phyloP scores from a whole-genome alignment of 92 coral and sea anemone genomes.

The Ricordea florida region DNA sequence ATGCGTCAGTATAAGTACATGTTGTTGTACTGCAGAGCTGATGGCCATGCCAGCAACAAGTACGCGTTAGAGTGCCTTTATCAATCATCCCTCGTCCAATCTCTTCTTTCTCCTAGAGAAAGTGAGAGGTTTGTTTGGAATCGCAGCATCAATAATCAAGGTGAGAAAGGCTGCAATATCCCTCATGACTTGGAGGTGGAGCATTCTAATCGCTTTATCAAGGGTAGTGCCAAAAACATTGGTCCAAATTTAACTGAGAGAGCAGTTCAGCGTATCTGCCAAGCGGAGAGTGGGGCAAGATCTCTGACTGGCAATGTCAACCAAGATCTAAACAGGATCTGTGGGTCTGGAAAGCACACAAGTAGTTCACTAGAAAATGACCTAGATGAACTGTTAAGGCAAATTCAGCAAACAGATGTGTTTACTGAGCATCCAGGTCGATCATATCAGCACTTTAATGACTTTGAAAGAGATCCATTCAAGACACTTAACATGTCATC shows the following conservation, averaged over 20 bases:
- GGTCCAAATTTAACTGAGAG: constrained; percentile 39
- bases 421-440: neutral
- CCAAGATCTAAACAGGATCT: neutral
- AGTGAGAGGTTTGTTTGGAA: constrained; percentile 42
- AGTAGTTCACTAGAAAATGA: constrained; percentile 4
- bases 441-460: neutral
- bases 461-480: constrained; percentile 27
- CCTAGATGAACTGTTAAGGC: neutral
- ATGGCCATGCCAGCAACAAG: constrained; percentile 30
- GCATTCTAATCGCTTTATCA: constrained; percentile 19
- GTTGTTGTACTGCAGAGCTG: constrained; percentile 53
- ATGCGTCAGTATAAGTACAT: constrained; percentile 54
- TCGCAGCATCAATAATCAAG: constrained; percentile 34
- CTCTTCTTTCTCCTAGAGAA: constrained; percentile 24
- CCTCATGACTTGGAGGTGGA: constrained; percentile 41
- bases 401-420: neutral
- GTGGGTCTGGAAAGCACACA: constrained; percentile 16
- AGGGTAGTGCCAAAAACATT: constrained; percentile 16
- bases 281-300: constrained; percentile 25
- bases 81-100: neutral
- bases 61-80: constrained; percentile 41
- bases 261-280: constrained; percentile 24
- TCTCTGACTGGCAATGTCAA: neutral
- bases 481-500: constrained; percentile 20
- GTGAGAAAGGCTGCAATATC: constrained; percentile 34